Percentiles rank a stretch among this genome's conserved stretches.
Evolutionary conservation across 2,888 invertebrate genomes (phyloP).

Genomic region (Serrognathus titanus): DNA sequence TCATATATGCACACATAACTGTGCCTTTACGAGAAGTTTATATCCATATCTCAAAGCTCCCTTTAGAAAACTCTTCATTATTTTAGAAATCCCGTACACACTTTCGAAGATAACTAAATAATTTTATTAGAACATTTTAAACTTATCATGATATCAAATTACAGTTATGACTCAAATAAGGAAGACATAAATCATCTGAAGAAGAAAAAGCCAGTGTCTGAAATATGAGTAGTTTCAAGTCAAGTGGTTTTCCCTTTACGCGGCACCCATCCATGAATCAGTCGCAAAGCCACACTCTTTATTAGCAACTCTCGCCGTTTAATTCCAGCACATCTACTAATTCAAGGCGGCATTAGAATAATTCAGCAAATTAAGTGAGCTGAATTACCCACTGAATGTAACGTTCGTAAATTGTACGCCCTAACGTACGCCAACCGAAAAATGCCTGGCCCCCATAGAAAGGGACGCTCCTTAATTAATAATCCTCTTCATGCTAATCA

Average conservation of each 20-base stretch:
- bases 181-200: not conserved
- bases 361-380: conserved; percentile 22
- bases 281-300: not conserved
- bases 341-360: conserved; percentile 4
- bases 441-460: conserved; percentile 26
- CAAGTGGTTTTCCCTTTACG: not conserved
- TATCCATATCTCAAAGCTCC: too few species aligned
- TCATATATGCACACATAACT: too few species aligned
- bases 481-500: conserved; percentile 30
- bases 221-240: not conserved
- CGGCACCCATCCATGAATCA: not conserved
- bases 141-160: not conserved
- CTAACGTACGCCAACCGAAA: conserved; percentile 20
- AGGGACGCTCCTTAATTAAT: conserved; percentile 32
- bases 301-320: not conserved
- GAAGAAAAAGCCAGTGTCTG: not conserved
- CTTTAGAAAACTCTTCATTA: too few species aligned
- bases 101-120: too few species aligned
- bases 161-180: not conserved
- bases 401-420: conserved; percentile 26
- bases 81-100: too few species aligned
- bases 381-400: conserved; percentile 17
- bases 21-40: too few species aligned
- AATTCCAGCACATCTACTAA: not conserved
- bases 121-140: too few species aligned